Conservation (phyloP, 2,113 vertebrate species). For the Sorex fumeus region DNA sequence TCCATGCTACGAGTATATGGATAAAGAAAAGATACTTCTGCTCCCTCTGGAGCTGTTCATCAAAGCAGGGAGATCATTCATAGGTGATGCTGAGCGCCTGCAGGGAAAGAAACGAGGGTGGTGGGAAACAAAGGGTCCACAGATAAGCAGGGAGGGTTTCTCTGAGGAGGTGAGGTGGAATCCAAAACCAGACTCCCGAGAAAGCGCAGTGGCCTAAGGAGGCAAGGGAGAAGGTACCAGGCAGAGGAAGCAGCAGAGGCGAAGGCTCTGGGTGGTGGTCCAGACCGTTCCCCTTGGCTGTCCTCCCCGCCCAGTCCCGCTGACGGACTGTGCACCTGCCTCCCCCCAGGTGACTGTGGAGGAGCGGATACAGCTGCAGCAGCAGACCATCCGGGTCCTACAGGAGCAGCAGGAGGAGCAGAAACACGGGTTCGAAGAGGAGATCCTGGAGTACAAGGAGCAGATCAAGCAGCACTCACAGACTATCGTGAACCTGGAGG, state of each 20-base stretch:
- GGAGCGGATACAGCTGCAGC: slow-evolving; percentile 47
- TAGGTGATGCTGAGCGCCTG: neutral
- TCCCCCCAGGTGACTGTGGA: slow-evolving; percentile 78
- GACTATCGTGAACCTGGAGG: slow-evolving; percentile 90
- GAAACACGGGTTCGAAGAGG: slow-evolving; percentile 79
- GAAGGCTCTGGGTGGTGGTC: neutral
- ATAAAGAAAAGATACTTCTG: neutral
- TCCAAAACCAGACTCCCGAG: neutral
- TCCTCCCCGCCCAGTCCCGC: neutral
- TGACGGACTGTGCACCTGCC: fast-evolving
- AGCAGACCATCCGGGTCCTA: slow-evolving; percentile 40
- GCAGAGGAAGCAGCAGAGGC: fast-evolving
- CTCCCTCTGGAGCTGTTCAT: fast-evolving
- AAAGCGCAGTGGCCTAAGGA: neutral
- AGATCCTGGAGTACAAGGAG: slow-evolving; percentile 88
- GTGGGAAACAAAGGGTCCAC: neutral
- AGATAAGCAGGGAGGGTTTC: neutral
- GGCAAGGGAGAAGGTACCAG: neutral
- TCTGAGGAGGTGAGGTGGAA: neutral
- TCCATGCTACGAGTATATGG: fast-evolving
- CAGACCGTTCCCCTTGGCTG: fast-evolving
- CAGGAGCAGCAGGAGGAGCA: slow-evolving; percentile 65
- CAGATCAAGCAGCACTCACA: slow-evolving; percentile 90
- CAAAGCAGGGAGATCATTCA: neutral
- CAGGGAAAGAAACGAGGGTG: neutral